Base-by-base conservation (phyloP, 2,888 invertebrate genomes). In the Agonum fuliginosum region DNA sequence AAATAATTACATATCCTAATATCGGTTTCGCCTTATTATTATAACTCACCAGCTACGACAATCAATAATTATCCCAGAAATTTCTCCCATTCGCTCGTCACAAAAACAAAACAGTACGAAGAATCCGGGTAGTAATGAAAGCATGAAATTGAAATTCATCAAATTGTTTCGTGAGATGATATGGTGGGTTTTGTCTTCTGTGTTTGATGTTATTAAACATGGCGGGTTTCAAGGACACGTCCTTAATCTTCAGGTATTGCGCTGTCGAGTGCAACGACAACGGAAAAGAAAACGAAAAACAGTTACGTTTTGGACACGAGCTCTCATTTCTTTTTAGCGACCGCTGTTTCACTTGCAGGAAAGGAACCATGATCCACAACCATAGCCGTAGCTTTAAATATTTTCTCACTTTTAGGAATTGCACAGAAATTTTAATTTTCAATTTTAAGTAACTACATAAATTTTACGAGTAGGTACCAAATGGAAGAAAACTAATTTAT, bases 61-160 rank as follows among this genome's bases (percentile, higher is more conserved):
- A 30, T 58, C 58, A 62, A 62, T 62, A 30, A 62, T 62, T 62
- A 62, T 12, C 58, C 27, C 58, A 17, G 0, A 30, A 62, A 30
- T 62, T 62, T 62, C 58, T 62, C 58, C 30, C 30, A 34, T 62
- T 62, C 27, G 5, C 17, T 46, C 3, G 3, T 17, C 12, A 62
- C 14, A 30, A 62, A 30, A 62, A 62, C 27, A 62, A 62, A 24
- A 58, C 27, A 58, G 37, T 37, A 30, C n/a, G 34, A 58, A 12
- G 30, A 43, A 46, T 69, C 69, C 69, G 69, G 69, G 43, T 69
- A 30, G 27, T 14, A 67, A 65, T 41, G 67, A 41, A 43, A 67
- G 41, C 67, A 46, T 69, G 46, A 69, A 69, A 69, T 69, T 69
- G 69, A 69, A 67, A 67, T 67, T 67, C 67, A 48, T 54, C 54